phyloP scores from a whole-genome alignment of 1,140 invertebrate genomes.

The Cyclargus thomasi region DNA sequence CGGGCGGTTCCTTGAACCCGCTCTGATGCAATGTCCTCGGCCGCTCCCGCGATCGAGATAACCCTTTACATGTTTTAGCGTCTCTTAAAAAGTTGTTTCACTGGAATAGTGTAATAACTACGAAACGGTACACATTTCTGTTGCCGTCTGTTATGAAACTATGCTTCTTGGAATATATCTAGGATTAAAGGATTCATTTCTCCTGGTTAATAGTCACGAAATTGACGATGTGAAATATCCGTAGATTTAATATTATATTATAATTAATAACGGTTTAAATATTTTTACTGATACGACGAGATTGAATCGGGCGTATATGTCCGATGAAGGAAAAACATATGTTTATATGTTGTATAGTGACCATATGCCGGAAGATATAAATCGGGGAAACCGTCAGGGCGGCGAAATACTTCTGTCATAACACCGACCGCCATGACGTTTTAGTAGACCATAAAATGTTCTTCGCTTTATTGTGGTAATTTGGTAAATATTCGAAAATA shows the following conservation, averaged over 20 bases:
- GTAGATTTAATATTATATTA: too few relatives aligned
- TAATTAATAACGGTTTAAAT: too few relatives aligned
- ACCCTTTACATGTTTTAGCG: neutral
- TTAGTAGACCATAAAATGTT: neutral
- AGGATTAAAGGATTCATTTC: too few relatives aligned
- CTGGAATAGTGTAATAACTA: neutral
- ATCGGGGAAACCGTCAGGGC: neutral
- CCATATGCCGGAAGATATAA: constrained; percentile 1
- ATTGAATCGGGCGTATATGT: neutral
- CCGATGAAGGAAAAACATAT: neutral
- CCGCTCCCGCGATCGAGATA: constrained; percentile 2
- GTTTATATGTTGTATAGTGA: neutral
- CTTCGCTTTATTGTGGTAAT: too few relatives aligned
- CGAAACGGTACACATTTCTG: neutral
- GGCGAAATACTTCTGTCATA: neutral
- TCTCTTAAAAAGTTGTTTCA: neutral
- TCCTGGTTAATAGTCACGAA: too few relatives aligned
- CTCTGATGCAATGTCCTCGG: constrained; percentile 19
- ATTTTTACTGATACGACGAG: too few relatives aligned
- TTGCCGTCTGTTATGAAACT: neutral
- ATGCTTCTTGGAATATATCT: too few relatives aligned
- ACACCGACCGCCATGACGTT: neutral
- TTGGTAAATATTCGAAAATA: too few relatives aligned
- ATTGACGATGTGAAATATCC: too few relatives aligned
- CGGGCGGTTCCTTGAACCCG: constrained; percentile 46